Conservation (phyloP, 1,140 invertebrate species). For the Lordiphosa stackelbergi region DNA sequence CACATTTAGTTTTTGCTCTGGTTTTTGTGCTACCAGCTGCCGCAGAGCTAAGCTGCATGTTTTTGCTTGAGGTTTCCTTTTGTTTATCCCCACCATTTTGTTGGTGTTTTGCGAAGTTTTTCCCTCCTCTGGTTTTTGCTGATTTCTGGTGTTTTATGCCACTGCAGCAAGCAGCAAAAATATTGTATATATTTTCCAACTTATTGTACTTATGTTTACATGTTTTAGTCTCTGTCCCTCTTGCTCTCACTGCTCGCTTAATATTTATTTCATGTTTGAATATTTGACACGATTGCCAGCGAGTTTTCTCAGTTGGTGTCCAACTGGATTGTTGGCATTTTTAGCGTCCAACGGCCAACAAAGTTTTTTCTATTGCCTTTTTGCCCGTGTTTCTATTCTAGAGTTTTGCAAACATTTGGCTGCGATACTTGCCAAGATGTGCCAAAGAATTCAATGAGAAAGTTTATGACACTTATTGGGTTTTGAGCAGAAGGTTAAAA, state of each 20-base stretch:
- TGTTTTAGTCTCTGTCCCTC: conserved; percentile 27
- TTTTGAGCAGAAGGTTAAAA: not conserved
- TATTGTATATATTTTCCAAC: conserved; percentile 62
- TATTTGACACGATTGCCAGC: conserved; percentile 66
- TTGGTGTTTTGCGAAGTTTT: conserved; percentile 1
- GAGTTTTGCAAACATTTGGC: conserved; percentile 29
- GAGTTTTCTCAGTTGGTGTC: conserved; percentile 18
- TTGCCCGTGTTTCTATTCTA: too few species aligned
- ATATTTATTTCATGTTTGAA: conserved; percentile 76
- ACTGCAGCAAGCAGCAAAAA: conserved; percentile 31
- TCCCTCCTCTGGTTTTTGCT: conserved; percentile 16
- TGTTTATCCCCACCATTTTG: not conserved
- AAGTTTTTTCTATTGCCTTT: conserved; percentile 52
- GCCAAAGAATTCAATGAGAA: conserved; percentile 23
- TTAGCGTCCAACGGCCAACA: conserved; percentile 21
- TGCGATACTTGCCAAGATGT: conserved; percentile 33
- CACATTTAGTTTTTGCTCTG: too few species aligned
- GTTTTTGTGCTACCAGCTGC: too few species aligned
- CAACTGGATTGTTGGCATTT: conserved; percentile 39
- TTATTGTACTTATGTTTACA: conserved; percentile 66
- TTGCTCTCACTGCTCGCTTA: conserved; percentile 45
- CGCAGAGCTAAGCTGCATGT: too few species aligned
- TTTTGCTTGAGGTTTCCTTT: too few species aligned
- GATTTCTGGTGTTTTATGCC: conserved; percentile 38
- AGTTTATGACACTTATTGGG: conserved; percentile 49